Evolutionary conservation across 2,113 vertebrate genomes (phyloP).

Genomic region (Prunella himalayana): DNA sequence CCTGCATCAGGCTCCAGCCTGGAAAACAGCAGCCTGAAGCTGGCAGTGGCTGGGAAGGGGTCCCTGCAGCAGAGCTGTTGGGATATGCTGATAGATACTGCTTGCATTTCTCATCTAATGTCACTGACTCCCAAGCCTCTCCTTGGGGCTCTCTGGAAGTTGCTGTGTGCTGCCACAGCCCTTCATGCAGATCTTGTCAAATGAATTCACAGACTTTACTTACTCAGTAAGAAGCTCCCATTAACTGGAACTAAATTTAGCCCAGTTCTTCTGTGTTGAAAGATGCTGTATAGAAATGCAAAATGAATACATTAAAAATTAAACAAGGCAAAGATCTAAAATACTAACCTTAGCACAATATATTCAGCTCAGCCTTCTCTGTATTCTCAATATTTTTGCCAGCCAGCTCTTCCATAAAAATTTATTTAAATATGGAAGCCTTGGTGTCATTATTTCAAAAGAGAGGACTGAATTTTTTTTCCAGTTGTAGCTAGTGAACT

Average conservation of each 20-base stretch:
- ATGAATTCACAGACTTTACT: background rate
- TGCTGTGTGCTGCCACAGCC: background rate
- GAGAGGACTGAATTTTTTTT: background rate
- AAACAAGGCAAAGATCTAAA: background rate
- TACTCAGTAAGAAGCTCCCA: background rate
- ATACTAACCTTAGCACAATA: background rate
- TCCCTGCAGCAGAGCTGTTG: background rate
- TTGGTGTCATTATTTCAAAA: background rate
- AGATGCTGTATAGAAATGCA: background rate
- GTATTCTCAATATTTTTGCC: background rate
- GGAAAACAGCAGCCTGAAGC: background rate
- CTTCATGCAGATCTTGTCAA: background rate
- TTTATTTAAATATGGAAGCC: background rate
- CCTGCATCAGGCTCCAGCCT: background rate
- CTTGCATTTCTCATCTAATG: background rate
- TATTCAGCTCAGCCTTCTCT: background rate
- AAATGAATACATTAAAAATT: slow-evolving; percentile 5
- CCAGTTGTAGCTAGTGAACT: background rate
- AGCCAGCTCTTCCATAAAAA: background rate
- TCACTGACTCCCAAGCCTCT: background rate
- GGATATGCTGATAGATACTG: background rate
- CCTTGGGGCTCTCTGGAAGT: background rate
- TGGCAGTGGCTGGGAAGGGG: background rate
- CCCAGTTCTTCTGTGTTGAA: background rate
- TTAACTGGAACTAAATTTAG: background rate